These are phyloP conservation scores for Brachionus plicatilis DNA, from an alignment of 1,140 invertebrate species.

Conservation along the genomic window DNA sequence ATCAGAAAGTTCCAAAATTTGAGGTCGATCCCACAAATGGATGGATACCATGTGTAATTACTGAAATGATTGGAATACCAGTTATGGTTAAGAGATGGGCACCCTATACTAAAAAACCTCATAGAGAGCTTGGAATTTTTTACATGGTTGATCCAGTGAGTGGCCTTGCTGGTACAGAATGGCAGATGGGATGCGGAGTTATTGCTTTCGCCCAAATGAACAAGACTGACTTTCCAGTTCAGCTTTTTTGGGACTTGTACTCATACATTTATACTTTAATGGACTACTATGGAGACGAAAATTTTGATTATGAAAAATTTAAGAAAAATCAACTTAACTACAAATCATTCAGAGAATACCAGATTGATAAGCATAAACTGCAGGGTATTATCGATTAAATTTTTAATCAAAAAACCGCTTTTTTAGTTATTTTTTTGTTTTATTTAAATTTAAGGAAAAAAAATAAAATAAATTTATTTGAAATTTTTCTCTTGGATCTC, in stretches of 20 bases:
- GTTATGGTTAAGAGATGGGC: not conserved
- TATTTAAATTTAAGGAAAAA: no score
- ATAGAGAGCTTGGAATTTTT: not conserved
- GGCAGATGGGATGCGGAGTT: not conserved
- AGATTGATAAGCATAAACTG: not conserved
- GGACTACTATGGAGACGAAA: not conserved
- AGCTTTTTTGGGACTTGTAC: conserved; percentile 1
- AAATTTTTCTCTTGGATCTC: not conserved
- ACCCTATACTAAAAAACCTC: not conserved
- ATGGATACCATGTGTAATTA: not conserved
- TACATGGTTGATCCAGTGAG: not conserved
- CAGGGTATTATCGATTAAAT: not conserved
- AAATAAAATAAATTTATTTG: not conserved
- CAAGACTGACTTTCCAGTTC: not conserved
- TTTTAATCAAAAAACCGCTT: not conserved
- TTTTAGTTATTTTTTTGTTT: not conserved
- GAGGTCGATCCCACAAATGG: not conserved
- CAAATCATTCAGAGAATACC: not conserved
- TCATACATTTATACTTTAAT: not conserved
- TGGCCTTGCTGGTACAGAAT: not conserved
- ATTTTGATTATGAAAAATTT: not conserved
- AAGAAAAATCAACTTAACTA: not conserved
- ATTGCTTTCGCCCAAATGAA: not conserved
- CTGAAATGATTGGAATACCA: not conserved
- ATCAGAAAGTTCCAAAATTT: not conserved